Conservation (phyloP, 2,797 vertebrate species). For the Philypnodon macrostomus region DNA sequence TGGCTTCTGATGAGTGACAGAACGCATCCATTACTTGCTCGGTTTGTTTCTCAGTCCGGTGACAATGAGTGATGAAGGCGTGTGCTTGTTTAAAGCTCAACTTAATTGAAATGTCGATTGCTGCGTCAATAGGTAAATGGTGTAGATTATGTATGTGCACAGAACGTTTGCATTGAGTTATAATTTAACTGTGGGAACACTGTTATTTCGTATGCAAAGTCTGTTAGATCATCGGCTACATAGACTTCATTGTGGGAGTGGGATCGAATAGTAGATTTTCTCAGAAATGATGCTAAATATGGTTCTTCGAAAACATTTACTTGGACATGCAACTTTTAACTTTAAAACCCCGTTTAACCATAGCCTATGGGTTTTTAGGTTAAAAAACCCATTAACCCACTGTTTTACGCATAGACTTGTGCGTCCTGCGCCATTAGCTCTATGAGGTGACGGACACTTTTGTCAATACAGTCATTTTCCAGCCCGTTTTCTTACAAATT, state of each 20-base stretch:
- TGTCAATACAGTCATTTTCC: slow-evolving; percentile 5
- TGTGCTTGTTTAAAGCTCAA: slow-evolving; percentile 47
- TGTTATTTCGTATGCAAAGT: no score
- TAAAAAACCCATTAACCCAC: background rate
- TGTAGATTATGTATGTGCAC: slow-evolving; percentile 7
- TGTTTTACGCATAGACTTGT: background rate
- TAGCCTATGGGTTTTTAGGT: background rate
- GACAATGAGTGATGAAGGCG: slow-evolving; percentile 56
- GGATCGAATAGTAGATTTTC: no score
- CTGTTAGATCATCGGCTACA: no score
- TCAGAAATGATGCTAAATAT: no score
- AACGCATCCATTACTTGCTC: slow-evolving; percentile 33
- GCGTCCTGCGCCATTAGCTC: slow-evolving; percentile 41
- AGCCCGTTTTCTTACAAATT: background rate
- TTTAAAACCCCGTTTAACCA: no score
- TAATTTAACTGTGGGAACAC: no score
- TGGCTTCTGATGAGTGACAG: slow-evolving; percentile 28
- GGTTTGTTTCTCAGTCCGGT: slow-evolving; percentile 23
- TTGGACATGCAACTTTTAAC: no score
- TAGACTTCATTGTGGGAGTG: no score
- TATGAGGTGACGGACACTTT: slow-evolving; percentile 16
- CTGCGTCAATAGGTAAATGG: slow-evolving; percentile 40
- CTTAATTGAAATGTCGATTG: slow-evolving; percentile 65
- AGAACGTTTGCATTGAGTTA: slow-evolving; percentile 4
- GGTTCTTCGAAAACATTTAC: no score